Evolutionary conservation across 2,113 vertebrate species (phyloP), one percentile per base, ranked within the genome.

Genomic region (Otis tarda): DNA sequence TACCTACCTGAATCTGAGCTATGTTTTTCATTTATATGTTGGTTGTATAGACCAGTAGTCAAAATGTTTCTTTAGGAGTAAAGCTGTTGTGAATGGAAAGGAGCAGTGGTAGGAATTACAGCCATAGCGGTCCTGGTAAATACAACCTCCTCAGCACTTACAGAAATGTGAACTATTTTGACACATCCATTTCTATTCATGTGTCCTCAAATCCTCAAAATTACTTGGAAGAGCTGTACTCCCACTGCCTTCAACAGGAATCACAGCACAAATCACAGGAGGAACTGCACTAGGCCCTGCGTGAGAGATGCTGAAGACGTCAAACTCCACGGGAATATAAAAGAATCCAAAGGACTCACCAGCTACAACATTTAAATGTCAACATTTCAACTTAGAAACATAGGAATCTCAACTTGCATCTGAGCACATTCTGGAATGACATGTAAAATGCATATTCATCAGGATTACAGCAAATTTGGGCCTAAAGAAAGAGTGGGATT

Each of bases 401-500:
- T 35, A 57, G 21, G 61, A 68, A 92, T 93, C 86, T 73, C 37
- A 89, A 68, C 61, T 57, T 75, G n/a, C 37, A 89, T 64, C 80
- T 83, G 68, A 81, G 68, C 2, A 0, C 57, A 27, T 87, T 71
- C 76, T 82, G 73, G 88, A 86, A 71, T 64, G 25, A 57, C 28
- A 49, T 12, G 20, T 39, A 28, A 67, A 84, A 90, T 82, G 61
- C 83, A 83, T 88, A 94, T 90, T 97, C 82, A 59, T 79, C 64
- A 73, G 93, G 94, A 95, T 94, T 93, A 94, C 2, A 73, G 63
- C 53, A 89, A 94, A 90, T 95, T 82, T 80, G 60, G 79, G 81
- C 95, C 64, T 89, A 61, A 74, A 94, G 90, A 93, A 83, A 93
- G 47, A 87, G 75, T 27, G 55, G 47, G 79, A 95, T 95, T 96